Conservation (phyloP, 2,888 invertebrate species). For the Aricia artaxerxes region DNA sequence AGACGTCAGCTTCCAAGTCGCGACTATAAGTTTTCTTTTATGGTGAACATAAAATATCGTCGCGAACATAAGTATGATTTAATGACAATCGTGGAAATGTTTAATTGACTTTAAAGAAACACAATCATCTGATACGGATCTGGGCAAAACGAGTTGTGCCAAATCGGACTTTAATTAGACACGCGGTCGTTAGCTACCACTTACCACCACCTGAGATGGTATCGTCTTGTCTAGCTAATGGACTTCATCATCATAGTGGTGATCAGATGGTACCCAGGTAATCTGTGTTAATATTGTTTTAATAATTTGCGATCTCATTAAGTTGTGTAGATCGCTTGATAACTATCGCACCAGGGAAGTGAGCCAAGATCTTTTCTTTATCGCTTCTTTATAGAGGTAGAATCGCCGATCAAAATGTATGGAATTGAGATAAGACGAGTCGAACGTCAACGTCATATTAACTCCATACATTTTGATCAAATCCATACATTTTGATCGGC, state of each 20-base stretch:
- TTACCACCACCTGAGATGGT: slow-evolving; percentile 61
- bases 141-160: slow-evolving; percentile 60
- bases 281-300: not conserved
- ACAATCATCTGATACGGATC: slow-evolving; percentile 64
- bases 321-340: not conserved
- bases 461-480: too few relatives aligned
- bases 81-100: slow-evolving; percentile 44
- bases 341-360: too few relatives aligned
- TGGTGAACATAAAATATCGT: not conserved
- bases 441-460: too few relatives aligned
- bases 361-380: too few relatives aligned
- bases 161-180: slow-evolving; percentile 78
- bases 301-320: not conserved
- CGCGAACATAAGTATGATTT: slow-evolving; percentile 14
- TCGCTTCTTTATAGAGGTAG: too few relatives aligned
- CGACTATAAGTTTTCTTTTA: too few relatives aligned
- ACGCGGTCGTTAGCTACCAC: slow-evolving; percentile 73
- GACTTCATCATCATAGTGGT: not conserved
- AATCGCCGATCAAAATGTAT: too few relatives aligned
- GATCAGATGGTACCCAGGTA: not conserved
- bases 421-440: too few relatives aligned
- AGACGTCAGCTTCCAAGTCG: too few relatives aligned
- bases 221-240: slow-evolving; percentile 60
- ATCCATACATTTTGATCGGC: too few relatives aligned
- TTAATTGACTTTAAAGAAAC: slow-evolving; percentile 50